Evolutionary conservation across 2,888 invertebrate species (phyloP).

Genomic region (Dicyrtoma fusca): DNA sequence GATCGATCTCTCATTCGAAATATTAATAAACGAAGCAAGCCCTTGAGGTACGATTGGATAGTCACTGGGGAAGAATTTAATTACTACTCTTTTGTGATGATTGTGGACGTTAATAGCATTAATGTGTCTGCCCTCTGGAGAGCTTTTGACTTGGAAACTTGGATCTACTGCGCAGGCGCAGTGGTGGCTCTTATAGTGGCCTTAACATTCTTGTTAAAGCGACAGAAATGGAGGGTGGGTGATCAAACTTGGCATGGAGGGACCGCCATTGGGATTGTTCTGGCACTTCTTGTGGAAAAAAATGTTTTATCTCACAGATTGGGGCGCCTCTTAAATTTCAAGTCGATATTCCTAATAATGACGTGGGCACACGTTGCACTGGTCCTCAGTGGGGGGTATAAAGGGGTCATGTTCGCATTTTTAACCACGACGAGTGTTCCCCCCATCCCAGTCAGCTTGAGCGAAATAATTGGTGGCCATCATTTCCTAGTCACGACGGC

Average conservation of each 20-base stretch:
- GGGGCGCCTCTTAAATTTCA: not conserved
- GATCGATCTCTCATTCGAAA: not conserved
- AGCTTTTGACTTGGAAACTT: not conserved
- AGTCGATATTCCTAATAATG: not conserved
- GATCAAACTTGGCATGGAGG: too few relatives aligned
- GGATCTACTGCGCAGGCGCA: not conserved
- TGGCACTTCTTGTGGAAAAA: not conserved
- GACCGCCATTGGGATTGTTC: not conserved
- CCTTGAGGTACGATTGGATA: not conserved
- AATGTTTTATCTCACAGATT: not conserved
- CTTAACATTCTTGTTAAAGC: not conserved
- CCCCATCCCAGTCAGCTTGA: not conserved
- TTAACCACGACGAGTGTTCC: not conserved
- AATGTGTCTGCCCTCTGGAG: not conserved
- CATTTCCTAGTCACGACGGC: not conserved
- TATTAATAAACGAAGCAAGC: not conserved
- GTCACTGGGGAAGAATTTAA: not conserved
- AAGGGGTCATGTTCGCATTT: not conserved
- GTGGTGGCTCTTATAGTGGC: not conserved
- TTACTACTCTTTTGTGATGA: conserved; percentile 1
- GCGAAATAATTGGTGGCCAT: not conserved
- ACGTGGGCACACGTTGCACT: not conserved
- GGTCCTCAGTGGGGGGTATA: conserved; percentile 4
- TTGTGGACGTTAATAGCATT: not conserved
- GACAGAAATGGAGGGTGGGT: too few relatives aligned